Conservation (phyloP, 2,888 invertebrate genomes). For the Callinectes sapidus region DNA sequence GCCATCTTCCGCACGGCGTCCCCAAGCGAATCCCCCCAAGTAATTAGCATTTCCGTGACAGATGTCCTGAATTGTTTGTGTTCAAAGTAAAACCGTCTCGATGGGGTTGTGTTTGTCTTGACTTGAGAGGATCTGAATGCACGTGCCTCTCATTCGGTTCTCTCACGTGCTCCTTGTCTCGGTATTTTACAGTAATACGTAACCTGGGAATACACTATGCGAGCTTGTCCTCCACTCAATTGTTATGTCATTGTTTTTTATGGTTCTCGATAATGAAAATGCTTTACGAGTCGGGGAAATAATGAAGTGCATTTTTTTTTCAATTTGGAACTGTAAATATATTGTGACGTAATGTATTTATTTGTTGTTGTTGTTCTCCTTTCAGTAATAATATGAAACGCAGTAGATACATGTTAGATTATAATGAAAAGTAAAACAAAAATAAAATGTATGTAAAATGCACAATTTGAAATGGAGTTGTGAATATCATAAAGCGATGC, state of each 20-base stretch:
- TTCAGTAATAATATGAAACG: too few relatives aligned
- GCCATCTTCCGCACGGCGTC: neutral
- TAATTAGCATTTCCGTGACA: conserved; percentile 20
- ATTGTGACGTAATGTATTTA: neutral
- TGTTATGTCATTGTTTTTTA: neutral
- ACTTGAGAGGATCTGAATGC: neutral
- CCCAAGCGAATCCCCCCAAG: neutral
- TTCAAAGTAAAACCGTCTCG: neutral
- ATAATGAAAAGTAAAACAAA: neutral
- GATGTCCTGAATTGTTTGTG: neutral
- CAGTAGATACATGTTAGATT: too few relatives aligned
- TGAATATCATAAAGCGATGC: neutral
- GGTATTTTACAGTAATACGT: neutral
- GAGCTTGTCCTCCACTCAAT: neutral
- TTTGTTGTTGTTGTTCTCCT: too few relatives aligned
- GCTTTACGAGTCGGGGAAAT: neutral
- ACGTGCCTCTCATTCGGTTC: neutral
- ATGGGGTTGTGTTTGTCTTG: neutral
- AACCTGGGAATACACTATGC: neutral
- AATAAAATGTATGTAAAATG: neutral
- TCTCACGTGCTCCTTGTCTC: neutral
- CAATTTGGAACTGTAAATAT: too few relatives aligned
- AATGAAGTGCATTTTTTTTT: too few relatives aligned
- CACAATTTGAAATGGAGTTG: neutral
- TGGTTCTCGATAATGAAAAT: neutral